Conservation (phyloP, 2,888 invertebrate genomes). For the Crocallis elinguaria region DNA sequence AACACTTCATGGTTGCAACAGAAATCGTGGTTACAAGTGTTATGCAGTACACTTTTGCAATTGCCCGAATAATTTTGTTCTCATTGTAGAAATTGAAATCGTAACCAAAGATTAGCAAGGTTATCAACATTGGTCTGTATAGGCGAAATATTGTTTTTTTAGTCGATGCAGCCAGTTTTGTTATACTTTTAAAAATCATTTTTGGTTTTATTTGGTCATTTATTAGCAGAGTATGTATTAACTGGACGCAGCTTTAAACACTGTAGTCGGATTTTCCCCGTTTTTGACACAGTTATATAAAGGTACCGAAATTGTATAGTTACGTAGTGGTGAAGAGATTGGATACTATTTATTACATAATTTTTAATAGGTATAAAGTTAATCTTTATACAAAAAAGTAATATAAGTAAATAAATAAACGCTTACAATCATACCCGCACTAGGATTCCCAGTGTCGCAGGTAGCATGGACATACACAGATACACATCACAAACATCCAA, state of each 20-base stretch:
- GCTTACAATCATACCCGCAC: too few species aligned
- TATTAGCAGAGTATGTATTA: neutral
- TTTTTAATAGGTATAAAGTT: too few species aligned
- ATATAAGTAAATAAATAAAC: too few species aligned
- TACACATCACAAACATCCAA: too few species aligned
- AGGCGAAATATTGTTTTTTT: slow-evolving; percentile 40
- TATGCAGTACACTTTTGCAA: slow-evolving; percentile 53
- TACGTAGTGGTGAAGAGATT: slow-evolving; percentile 41
- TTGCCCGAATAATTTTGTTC: slow-evolving; percentile 38
- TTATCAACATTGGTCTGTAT: slow-evolving; percentile 54
- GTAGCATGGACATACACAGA: too few species aligned
- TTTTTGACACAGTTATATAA: too few species aligned
- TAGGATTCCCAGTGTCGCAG: too few species aligned
- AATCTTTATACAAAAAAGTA: too few species aligned
- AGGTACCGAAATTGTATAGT: slow-evolving; percentile 30
- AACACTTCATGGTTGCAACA: slow-evolving; percentile 55
- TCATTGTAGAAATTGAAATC: slow-evolving; percentile 59
- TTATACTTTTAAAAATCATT: slow-evolving; percentile 41
- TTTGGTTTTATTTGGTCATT: slow-evolving; percentile 25
- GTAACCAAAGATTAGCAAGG: slow-evolving; percentile 63
- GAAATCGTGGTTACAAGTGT: slow-evolving; percentile 46
- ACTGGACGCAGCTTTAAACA: slow-evolving; percentile 29
- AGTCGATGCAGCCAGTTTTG: slow-evolving; percentile 29
- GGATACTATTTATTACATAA: slow-evolving; percentile 22
- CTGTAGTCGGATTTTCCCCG: too few species aligned